Evolutionary conservation across 37 sponge, comb jelly and placozoan genomes (phyloP).

Genomic region (Spongilla lacustris): DNA sequence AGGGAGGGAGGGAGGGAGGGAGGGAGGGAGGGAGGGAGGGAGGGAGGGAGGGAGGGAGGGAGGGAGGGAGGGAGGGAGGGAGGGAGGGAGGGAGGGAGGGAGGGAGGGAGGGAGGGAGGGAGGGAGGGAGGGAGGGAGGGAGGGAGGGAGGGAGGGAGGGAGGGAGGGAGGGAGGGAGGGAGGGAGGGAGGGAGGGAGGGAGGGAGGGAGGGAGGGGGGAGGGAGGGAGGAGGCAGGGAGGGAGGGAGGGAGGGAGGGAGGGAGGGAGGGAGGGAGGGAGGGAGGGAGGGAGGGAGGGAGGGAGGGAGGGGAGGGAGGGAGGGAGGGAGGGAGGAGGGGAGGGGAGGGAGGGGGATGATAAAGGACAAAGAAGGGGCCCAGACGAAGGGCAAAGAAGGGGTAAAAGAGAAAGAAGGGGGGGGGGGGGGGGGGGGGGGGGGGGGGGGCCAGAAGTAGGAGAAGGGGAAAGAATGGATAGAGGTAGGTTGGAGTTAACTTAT

Average conservation of each 20-base stretch:
- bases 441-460: too few species aligned
- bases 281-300: neutral
- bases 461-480: neutral
- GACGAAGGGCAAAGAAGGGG: too few species aligned
- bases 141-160: neutral
- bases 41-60: neutral
- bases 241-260: neutral
- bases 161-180: neutral
- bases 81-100: conserved; percentile 24
- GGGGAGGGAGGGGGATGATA: neutral
- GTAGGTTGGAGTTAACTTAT: neutral
- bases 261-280: neutral
- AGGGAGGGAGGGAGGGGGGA: conserved; percentile 3
- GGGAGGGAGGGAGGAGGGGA: neutral
- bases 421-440: too few species aligned
- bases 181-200: neutral
- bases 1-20: neutral
- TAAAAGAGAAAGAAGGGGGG: too few species aligned
- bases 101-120: conserved; percentile 5
- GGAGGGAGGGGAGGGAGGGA: neutral
- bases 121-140: neutral
- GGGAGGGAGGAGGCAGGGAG: conserved; percentile 20
- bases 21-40: neutral
- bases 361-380: too few species aligned
- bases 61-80: neutral